phyloP scores from a whole-genome alignment of 2,888 invertebrate genomes.

The Melanotus villosus region DNA sequence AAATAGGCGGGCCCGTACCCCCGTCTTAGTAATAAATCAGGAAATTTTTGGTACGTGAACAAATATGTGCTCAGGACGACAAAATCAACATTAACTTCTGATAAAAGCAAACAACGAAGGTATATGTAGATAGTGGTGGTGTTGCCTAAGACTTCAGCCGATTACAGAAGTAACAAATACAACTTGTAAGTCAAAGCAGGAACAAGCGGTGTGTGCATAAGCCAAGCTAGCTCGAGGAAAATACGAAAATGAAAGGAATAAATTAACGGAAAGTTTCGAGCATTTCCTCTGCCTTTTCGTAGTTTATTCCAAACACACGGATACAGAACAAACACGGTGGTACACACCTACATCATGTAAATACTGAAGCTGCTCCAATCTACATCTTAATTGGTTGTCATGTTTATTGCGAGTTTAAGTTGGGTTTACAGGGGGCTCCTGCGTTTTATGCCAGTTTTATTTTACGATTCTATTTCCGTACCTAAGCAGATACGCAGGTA shows the following conservation, averaged over 20 bases:
- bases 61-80: slow-evolving; percentile 26
- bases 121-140: slow-evolving; percentile 29
- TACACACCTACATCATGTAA: slow-evolving; percentile 67
- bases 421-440: slow-evolving; percentile 47
- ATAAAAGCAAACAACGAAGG: slow-evolving; percentile 36
- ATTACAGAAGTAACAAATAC: slow-evolving; percentile 47
- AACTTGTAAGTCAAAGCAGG: slow-evolving; percentile 54
- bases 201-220: slow-evolving; percentile 55
- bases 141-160: slow-evolving; percentile 39
- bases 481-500: slow-evolving; percentile 36
- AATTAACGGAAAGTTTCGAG: slow-evolving; percentile 65
- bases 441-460: slow-evolving; percentile 48
- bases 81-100: slow-evolving; percentile 34
- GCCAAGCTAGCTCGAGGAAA: slow-evolving; percentile 58
- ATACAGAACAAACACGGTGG: slow-evolving; percentile 63
- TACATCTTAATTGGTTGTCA: slow-evolving; percentile 70
- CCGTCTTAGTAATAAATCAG: slow-evolving; percentile 21
- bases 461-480: slow-evolving; percentile 44
- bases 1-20: too few relatives aligned
- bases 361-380: slow-evolving; percentile 67
- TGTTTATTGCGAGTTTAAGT: slow-evolving; percentile 64
- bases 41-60: slow-evolving; percentile 9
- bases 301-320: slow-evolving; percentile 65
- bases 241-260: slow-evolving; percentile 65
- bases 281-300: slow-evolving; percentile 62